Base-by-base conservation (phyloP, 2,113 vertebrate genomes). In the Urocitellus parryii region DNA sequence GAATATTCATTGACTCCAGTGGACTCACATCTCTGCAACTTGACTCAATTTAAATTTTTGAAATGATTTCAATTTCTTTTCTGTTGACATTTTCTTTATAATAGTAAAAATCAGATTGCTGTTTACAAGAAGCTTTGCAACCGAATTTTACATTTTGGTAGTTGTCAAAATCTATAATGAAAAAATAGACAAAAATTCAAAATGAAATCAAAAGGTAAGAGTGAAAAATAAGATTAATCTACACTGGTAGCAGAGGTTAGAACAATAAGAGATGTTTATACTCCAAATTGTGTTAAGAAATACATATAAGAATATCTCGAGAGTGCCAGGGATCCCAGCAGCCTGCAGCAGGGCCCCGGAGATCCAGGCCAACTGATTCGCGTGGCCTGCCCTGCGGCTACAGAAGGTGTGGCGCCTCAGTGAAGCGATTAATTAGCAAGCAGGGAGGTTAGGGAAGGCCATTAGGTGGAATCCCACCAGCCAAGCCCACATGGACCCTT, bases 11-110 rank as follows among this genome's bases (percentile, higher is more conserved):
- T 3, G 63, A 76, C 67, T 73, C 0, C 0, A 95, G 81, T 34
- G 27, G 90, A 90, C 45, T 94, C 53, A 87, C 72, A 78, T 77
- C 96, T 88, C 72, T 96, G 65, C 81, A 94, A 70, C 34, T 68
- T 88, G 83, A 91, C 42, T 96, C 51, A 24, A 65, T 96, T 91
- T 84, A 91, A 92, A 94, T 78, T 96, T 96, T 91, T 65, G 76
- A 96, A 94, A 95, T 84, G 12, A 93, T 95, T 93, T 93, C 39
- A 73, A 29, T 78, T 80, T 70, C 13, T 73, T 94, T 95, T 92
- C 73, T 95, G 27, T 93, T 93, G 82, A 90, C 5, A 53, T 76
- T 82, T 83, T 83, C 39, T 82, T 56, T 88, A 89, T 42, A 81
- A 63, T 34, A 77, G 34, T 42, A 91, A 74, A 89, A 87, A 90